A percentile compares a stretch with the other conserved stretches of the same genome.
Conservation (phyloP, 2,113 vertebrate genomes). For the Gila orcuttii region DNA sequence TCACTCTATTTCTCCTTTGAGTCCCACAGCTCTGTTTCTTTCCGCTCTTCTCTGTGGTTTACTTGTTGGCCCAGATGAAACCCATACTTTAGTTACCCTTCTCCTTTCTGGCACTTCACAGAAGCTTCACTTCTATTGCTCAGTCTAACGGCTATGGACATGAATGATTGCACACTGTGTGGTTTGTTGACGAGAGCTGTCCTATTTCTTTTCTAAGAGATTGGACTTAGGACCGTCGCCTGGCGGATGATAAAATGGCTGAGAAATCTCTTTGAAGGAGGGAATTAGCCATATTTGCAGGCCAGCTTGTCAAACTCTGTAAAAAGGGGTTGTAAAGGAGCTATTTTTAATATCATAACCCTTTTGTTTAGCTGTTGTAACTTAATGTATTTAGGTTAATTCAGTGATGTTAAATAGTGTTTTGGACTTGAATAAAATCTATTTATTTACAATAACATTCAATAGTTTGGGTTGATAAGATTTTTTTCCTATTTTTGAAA, state of each 20-base stretch:
- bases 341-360: not conserved
- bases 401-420: not conserved
- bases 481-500: not conserved
- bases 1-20: not conserved
- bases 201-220: slow-evolving; percentile 24
- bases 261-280: slow-evolving; percentile 19
- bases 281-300: not conserved
- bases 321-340: not conserved
- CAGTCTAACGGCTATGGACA: not conserved
- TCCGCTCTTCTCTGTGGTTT: not conserved
- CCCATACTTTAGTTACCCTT: slow-evolving; percentile 9
- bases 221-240: not conserved
- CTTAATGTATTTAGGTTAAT: not conserved
- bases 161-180: not conserved
- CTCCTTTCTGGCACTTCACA: not conserved
- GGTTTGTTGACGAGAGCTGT: slow-evolving; percentile 14
- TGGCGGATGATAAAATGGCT: not conserved
- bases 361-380: not conserved
- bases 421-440: not conserved
- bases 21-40: slow-evolving; percentile 19
- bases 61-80: slow-evolving; percentile 35
- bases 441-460: not conserved
- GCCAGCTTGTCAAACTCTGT: not conserved
- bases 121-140: slow-evolving; percentile 2
- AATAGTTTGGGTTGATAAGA: not conserved